Evolutionary conservation across 35 echinoderm and acorn worm species (phyloP), one percentile per base, ranked within the genome.

Genomic region (Eucidaris tribuloides): DNA sequence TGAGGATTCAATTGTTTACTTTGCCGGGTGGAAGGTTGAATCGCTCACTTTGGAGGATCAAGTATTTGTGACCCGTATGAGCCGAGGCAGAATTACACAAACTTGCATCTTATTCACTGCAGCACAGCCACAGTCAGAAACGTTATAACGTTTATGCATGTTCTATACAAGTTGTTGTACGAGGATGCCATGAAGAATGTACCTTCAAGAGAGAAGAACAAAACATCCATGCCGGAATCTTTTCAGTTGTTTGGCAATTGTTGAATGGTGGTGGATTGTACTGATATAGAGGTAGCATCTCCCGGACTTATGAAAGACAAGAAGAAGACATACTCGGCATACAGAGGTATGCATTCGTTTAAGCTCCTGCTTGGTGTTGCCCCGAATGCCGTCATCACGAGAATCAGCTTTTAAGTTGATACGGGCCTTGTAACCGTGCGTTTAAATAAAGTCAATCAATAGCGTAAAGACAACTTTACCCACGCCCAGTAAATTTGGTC

Each of bases 161-260:
- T 40, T 72, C 36, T 72, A 41, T 41, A 72, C 44, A 41, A 72
- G n/a, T 38, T 72, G 66, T 41, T 72, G 36, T 40, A 72, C 44
- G 33, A 72, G 44, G 1, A 72, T 41, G 0, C 20, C 5, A 72
- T 40, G 66, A n/a, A 72, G 36, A 72, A 72, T 72, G 31, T 72
- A 72, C 66, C 66, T 35, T 72, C 66, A 72, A 72, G 33, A 20
- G 66, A 72, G 33, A 72, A 72, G 44, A 72, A 72, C 66, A 31
- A 72, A 33, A 72, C 66, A 72, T 72, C 66, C 44, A 7, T 72
- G 22, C 66, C 66, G 20, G 66, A 72, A 4, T 72, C 66, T 4
- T 72, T 72, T 72, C 66, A 39, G 44, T 41, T 13, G 1, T 72
- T 72, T n/a, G 22, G 66, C 33, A 72, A 72, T 41, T 72, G 66